Evolutionary conservation across 2,888 invertebrate species (phyloP).

Genomic region (Oxyteleia sp.): DNA sequence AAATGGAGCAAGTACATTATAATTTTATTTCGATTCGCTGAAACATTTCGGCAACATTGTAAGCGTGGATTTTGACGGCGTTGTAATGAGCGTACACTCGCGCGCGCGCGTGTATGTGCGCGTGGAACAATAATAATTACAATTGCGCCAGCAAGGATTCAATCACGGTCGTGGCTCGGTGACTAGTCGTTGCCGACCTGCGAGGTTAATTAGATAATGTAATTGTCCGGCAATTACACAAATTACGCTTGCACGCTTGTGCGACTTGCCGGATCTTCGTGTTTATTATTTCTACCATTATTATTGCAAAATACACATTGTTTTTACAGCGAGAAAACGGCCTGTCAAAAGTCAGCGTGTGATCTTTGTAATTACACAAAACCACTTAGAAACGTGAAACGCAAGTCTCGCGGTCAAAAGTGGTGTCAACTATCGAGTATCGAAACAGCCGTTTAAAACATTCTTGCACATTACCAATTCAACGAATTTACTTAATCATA

Average conservation of each 20-base stretch:
- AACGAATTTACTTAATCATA: not conserved
- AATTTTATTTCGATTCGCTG: conserved; percentile 43
- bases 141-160: conserved; percentile 84
- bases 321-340: conserved; percentile 41
- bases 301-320: conserved; percentile 61
- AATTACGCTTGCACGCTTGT: conserved; percentile 82
- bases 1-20: conserved; percentile 34
- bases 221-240: conserved; percentile 86
- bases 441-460: not conserved
- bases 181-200: conserved; percentile 82
- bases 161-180: conserved; percentile 81
- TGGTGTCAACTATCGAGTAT: conserved; percentile 23
- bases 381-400: conserved; percentile 32
- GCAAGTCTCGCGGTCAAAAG: conserved; percentile 6
- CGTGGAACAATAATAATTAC: conserved; percentile 85
- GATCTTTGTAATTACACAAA: conserved; percentile 36
- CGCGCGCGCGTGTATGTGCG: conserved; percentile 38
- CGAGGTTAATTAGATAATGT: conserved; percentile 87
- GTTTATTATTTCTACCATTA: conserved; percentile 66
- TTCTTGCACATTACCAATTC: too few species aligned
- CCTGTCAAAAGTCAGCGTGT: conserved; percentile 41
- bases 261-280: conserved; percentile 66
- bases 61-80: conserved; percentile 48
- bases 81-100: conserved; percentile 49
- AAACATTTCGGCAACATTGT: conserved; percentile 53